These are phyloP conservation scores for Dinocampus coccinellae DNA, from an alignment of 2,888 invertebrate genomes.

Conservation along the genomic window DNA sequence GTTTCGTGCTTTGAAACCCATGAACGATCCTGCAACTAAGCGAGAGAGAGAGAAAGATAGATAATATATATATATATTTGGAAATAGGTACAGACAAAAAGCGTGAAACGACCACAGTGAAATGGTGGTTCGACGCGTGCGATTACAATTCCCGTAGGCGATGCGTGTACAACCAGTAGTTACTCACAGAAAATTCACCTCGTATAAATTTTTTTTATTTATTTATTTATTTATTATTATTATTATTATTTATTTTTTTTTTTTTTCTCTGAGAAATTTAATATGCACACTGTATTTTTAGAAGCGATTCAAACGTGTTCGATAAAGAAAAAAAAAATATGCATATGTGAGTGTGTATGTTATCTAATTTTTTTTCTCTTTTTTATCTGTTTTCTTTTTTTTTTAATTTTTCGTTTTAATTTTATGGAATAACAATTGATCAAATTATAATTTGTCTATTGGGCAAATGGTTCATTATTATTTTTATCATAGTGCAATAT, in stretches of 20 bases:
- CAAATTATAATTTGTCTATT: not conserved
- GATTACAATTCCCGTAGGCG: constrained; percentile 17
- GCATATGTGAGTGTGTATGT: no score
- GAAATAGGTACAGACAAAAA: not conserved
- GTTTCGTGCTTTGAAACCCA: not conserved
- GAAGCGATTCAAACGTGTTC: no score
- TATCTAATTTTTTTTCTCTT: no score
- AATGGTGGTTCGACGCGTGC: constrained; percentile 13
- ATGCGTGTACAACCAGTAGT: constrained; percentile 16
- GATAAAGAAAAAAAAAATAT: no score
- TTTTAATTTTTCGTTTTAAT: not conserved
- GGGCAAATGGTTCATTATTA: no score
- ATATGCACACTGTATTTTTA: no score
- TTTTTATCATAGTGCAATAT: not conserved
- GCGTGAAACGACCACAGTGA: not conserved
- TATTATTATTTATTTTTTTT: no score
- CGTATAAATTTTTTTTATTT: not conserved
- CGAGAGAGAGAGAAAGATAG: not conserved
- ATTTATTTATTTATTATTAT: no score
- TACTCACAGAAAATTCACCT: not conserved
- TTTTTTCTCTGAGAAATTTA: no score
- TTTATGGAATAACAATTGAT: not conserved
- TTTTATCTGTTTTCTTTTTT: no score
- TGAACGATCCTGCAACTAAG: not conserved
- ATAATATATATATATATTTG: no score